Conservation (phyloP, 2,113 vertebrate genomes). For the Cettia cetti region DNA sequence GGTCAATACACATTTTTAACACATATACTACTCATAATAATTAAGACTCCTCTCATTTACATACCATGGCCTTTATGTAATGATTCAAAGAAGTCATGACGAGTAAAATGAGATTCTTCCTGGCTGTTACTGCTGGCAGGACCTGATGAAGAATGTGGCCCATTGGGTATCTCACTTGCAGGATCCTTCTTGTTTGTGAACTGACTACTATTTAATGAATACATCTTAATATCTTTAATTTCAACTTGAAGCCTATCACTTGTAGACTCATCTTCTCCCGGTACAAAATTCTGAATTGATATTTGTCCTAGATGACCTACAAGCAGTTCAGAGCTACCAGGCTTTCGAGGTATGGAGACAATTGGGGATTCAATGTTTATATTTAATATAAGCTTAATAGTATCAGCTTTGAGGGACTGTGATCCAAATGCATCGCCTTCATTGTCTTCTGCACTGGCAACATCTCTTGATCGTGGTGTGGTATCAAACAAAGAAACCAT, state of each 20-base stretch:
- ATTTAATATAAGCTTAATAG: conserved; percentile 91
- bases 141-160: conserved; percentile 12
- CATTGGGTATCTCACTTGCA: neutral
- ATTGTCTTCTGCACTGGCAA: conserved; percentile 72
- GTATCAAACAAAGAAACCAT: conserved; percentile 95
- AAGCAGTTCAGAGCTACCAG: conserved; percentile 89
- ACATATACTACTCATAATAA: neutral
- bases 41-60: neutral
- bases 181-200: conserved; percentile 70
- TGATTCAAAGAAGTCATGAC: conserved; percentile 93
- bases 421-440: conserved; percentile 67
- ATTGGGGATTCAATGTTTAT: conserved; percentile 93
- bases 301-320: conserved; percentile 95
- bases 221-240: conserved; percentile 93
- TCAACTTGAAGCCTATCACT: conserved; percentile 87
- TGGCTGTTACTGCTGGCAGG: conserved; percentile 64
- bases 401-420: conserved; percentile 58
- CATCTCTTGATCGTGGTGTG: conserved; percentile 74
- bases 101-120: conserved; percentile 88
- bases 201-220: conserved; percentile 88
- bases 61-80: conserved; percentile 89
- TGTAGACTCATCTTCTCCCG: conserved; percentile 82
- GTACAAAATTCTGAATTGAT: conserved; percentile 88
- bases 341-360: conserved; percentile 91
- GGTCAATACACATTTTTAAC: neutral